Base-by-base conservation (phyloP, 2,113 vertebrate species). In the Pollimyrus isidori region DNA sequence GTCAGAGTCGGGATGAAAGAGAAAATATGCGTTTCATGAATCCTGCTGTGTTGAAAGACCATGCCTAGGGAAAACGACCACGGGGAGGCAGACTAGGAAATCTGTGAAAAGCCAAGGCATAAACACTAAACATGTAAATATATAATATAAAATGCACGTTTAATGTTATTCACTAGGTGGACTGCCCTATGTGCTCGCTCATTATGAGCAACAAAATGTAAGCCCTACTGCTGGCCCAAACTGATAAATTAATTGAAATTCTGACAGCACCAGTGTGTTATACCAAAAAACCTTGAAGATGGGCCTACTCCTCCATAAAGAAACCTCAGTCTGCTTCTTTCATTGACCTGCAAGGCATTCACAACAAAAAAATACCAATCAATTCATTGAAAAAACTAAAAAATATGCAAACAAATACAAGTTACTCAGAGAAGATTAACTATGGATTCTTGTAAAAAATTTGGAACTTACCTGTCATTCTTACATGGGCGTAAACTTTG, bases 1-100 rank as follows among this genome's bases (percentile, higher is more conserved):
- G 93, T 92, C 91, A 91, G 93, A 92, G 93, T 95, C 94, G 94
- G 94, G 94, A 94, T 93, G 94, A 93, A 91, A 92, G 93, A 94
- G n/a, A 93, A 93, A 94, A 93, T 94, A 93, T 93, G 90, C 91
- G 92, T 90, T 91, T 93, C 92, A 92, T 93, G 95, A 93, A 92
- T 93, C 92, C 93, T 93, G 95, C 69, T 76, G 69, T n/a, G 45
- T 49, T 85, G 15, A 85, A 85, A 85, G 45, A 85, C 83, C 45
- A 85, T n/a, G 45, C 42, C 56, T 49, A 83, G 53, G 39, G 21
- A 53, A 62, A 39, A 46, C 90, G 92, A 93, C 69, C 15, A 35
- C 15, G 69, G 69, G 69, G 69, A 35, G 26, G 15, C 35, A 30
- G 15, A 76, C 26, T 93, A 92, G 93, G 94, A 94, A 91, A 92